Evolutionary conservation across 30 jellyfish, hydroid and myxozoan species (phyloP), one percentile per base, ranked within the genome.

Genomic region (Chironex yamaguchii): DNA sequence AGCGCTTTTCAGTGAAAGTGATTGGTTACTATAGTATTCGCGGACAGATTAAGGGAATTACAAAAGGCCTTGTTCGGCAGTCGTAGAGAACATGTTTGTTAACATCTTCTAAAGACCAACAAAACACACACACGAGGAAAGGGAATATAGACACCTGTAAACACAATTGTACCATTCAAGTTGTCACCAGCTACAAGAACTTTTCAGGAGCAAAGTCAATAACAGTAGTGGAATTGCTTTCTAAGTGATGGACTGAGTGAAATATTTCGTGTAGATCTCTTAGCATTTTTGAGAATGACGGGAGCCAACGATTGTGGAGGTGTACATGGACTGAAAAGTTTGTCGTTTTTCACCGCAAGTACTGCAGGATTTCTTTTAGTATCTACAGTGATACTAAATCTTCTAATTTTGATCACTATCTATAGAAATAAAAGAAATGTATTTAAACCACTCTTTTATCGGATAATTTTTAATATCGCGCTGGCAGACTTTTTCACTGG

Each of bases 401-500:
- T 52, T 0, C 62, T 79, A 53, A 88, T 88, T 12, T 58, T 88
- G 29, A 20, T 88, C 51, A 67, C 96, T 4, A 77, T 88, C n/a
- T 30, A 25, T 49, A 23, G 75, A 62, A 66, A 65, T 82, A 62
- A 68, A 71, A 81, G 86, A 63, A 91, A 84, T 29, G 52, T 79
- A 0, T 91, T 77, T 82, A 85, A 85, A 34, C 88, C 86, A 3
- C 72, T 88, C 77, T 88, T 88, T 27, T 88, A 75, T 81, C 70
- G 85, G 67, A 82, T 91, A 23, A 50, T 91, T 2, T 67, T 91
- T 69, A 91, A 91, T 84, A 91, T 91, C 30, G 71, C 98, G 1
- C 62, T 91, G 54, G 87, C 95, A 12, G 98, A 91, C 74, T 65
- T 91, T 30, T 86, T 91, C 29, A 91, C 96, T 3, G 98, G 98